These are phyloP conservation scores for Diabrotica balteata DNA, from an alignment of 2,888 invertebrate genomes.

Conservation along the genomic window DNA sequence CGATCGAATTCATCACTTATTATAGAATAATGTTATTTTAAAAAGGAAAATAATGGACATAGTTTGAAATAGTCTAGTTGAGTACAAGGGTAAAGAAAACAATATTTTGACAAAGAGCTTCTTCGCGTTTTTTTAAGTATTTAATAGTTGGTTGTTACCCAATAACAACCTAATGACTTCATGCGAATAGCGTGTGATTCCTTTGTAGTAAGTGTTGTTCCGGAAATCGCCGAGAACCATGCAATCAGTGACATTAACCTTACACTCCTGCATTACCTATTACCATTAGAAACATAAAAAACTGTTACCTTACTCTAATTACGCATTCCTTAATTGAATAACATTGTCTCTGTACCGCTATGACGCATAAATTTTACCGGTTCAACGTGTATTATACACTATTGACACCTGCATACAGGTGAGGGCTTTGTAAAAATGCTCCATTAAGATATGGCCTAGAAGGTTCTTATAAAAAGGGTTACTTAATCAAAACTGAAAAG, in stretches of 20 bases:
- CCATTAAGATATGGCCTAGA: constrained; percentile 33
- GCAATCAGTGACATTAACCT: constrained; percentile 1
- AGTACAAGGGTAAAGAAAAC: too few relatives aligned
- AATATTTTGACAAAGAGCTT: too few relatives aligned
- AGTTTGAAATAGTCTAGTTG: too few relatives aligned
- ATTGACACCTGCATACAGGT: constrained; percentile 37
- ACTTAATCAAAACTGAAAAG: constrained; percentile 35
- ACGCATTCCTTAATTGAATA: constrained; percentile 15
- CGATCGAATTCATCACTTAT: too few relatives aligned
- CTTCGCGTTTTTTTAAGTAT: too few relatives aligned
- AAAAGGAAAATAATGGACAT: too few relatives aligned
- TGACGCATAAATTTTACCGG: constrained; percentile 15
- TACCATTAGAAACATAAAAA: constrained; percentile 7
- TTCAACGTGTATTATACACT: constrained; percentile 10
- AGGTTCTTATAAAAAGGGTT: constrained; percentile 35
- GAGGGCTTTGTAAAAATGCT: constrained; percentile 15
- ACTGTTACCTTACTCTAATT: constrained; percentile 8
- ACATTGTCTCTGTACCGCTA: constrained; percentile 21
- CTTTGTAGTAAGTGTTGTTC: not conserved
- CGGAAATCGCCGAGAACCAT: not conserved
- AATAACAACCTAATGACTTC: too few relatives aligned
- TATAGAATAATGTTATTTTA: too few relatives aligned
- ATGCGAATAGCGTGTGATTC: too few relatives aligned
- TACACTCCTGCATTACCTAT: not conserved
- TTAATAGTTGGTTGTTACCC: too few relatives aligned